Evolutionary conservation across 2,888 invertebrate genomes (phyloP).

Genomic region (Conus canariensis): DNA sequence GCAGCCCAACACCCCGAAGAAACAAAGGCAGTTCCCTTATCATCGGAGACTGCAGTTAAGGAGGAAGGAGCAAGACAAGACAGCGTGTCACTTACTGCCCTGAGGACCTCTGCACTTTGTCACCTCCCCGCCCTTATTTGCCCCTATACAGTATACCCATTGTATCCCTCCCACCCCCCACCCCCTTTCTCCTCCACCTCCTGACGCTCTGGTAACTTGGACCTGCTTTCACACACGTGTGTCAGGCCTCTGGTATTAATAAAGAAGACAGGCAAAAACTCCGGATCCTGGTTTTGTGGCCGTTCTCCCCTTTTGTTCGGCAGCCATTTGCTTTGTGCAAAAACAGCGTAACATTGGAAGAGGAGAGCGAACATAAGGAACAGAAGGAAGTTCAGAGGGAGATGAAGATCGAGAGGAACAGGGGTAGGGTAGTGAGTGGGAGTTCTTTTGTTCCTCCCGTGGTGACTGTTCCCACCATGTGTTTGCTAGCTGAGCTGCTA

Average conservation of each 20-base stretch:
- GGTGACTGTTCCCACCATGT: background rate
- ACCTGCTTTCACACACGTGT: background rate
- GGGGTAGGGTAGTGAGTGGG: background rate
- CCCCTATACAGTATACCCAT: background rate
- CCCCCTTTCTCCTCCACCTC: too few relatives aligned
- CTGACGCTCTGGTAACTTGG: background rate
- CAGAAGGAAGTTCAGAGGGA: background rate
- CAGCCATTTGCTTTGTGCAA: conserved; percentile 4
- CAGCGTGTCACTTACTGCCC: background rate
- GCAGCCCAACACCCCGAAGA: background rate
- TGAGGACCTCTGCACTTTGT: background rate
- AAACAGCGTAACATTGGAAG: background rate
- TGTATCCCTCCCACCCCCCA: too few relatives aligned
- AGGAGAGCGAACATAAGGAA: background rate
- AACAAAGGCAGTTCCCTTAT: background rate
- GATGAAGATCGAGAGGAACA: background rate
- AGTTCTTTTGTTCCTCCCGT: background rate
- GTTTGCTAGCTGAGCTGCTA: conserved; percentile 11
- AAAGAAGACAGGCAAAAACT: background rate
- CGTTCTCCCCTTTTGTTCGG: background rate
- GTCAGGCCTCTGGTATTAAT: background rate
- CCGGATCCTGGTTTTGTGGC: background rate
- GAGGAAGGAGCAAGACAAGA: background rate
- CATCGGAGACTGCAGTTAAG: background rate
- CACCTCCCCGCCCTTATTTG: background rate